Conservation (phyloP, 2,888 invertebrate genomes). For the Epinotia bilunana region DNA sequence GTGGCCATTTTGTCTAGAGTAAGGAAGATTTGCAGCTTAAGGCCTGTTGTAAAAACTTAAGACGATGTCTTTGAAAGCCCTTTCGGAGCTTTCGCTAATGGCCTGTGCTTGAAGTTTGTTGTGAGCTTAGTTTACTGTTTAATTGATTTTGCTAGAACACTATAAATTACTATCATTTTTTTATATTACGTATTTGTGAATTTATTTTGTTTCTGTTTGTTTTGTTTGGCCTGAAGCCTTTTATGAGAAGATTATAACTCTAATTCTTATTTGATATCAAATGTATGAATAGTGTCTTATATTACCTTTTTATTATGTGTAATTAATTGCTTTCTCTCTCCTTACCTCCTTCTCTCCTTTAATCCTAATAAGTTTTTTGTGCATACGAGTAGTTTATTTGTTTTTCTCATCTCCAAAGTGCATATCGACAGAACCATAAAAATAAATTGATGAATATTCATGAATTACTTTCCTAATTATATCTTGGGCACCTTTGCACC, state of each 20-base stretch:
- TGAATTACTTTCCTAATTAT: not conserved
- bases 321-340: too few species aligned
- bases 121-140: conserved; percentile 33
- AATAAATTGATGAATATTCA: not conserved
- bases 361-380: too few species aligned
- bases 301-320: too few species aligned
- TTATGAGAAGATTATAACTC: too few species aligned
- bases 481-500: too few species aligned
- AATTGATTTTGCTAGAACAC: conserved; percentile 36
- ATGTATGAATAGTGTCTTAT: too few species aligned
- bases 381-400: too few species aligned
- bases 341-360: too few species aligned
- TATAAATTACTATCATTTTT: conserved; percentile 8
- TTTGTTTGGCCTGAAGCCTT: too few species aligned
- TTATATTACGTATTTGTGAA: not conserved
- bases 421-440: not conserved
- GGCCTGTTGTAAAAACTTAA: conserved; percentile 58
- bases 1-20: conserved; percentile 49
- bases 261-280: too few species aligned
- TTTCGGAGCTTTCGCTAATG: conserved; percentile 47
- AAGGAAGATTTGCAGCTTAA: conserved; percentile 57
- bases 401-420: too few species aligned
- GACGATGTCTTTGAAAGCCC: conserved; percentile 53
- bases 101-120: conserved; percentile 47
- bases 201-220: too few species aligned